Conservation (phyloP, 2,888 invertebrate species). For the Encarsia formosa region DNA sequence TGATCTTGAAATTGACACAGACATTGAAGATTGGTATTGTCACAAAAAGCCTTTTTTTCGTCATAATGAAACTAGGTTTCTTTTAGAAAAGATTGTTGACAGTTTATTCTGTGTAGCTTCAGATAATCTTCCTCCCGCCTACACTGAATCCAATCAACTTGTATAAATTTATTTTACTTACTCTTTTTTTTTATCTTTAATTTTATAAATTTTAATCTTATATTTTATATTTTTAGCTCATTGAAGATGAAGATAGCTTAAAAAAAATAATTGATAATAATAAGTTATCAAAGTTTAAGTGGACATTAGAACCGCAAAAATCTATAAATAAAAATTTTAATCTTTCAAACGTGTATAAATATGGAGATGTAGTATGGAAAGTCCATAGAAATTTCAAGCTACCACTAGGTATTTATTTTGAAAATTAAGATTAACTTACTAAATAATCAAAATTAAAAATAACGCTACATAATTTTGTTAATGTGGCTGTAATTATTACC, state of each 20-base stretch:
- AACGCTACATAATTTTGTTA: no score
- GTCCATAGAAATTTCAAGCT: constrained; percentile 33
- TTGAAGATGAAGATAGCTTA: constrained; percentile 34
- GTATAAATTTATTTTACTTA: constrained; percentile 16
- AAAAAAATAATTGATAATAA: constrained; percentile 30
- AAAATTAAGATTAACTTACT: no score
- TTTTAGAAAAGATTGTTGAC: constrained; percentile 47
- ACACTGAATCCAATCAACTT: constrained; percentile 35
- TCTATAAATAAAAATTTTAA: constrained; percentile 29
- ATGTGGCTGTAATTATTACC: no score
- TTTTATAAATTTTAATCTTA: background rate
- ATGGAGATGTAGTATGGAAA: constrained; percentile 39
- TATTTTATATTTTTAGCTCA: constrained; percentile 29
- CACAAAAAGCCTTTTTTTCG: constrained; percentile 55
- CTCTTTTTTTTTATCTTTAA: constrained; percentile 8
- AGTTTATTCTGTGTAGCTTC: constrained; percentile 60
- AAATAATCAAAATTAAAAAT: no score
- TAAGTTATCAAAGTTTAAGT: constrained; percentile 32
- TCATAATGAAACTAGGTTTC: constrained; percentile 54
- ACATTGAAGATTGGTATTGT: constrained; percentile 53
- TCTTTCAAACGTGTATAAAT: constrained; percentile 34
- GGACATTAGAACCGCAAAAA: constrained; percentile 30
- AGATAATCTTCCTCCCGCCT: constrained; percentile 56
- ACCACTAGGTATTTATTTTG: constrained; percentile 36
- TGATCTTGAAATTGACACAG: constrained; percentile 40